Conservation (phyloP, 2,797 vertebrate genomes). For the Calcarius lapponicus region DNA sequence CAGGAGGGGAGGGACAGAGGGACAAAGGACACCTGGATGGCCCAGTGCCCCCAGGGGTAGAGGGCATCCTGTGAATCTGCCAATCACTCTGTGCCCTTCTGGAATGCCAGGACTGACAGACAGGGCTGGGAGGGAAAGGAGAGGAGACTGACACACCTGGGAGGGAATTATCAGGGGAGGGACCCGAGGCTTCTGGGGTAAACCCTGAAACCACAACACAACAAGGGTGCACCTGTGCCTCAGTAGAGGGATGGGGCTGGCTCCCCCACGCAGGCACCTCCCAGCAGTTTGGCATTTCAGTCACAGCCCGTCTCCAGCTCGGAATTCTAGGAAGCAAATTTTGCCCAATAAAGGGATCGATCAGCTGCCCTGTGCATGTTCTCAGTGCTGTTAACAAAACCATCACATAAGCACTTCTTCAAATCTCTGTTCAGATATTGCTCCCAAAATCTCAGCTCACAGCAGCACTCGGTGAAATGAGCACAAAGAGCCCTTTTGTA, state of each 20-base stretch:
- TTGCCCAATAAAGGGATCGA: constrained; percentile 42
- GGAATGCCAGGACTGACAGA: too few species aligned
- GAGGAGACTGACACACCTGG: too few species aligned
- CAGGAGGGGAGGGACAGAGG: too few species aligned
- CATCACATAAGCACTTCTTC: constrained; percentile 42
- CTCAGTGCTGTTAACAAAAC: constrained; percentile 48
- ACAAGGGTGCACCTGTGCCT: not conserved
- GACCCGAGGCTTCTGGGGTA: too few species aligned
- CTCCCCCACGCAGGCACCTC: not conserved
- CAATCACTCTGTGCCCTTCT: too few species aligned
- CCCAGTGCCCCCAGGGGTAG: too few species aligned
- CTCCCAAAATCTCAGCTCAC: not conserved
- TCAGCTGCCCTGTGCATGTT: constrained; percentile 32
- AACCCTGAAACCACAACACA: too few species aligned
- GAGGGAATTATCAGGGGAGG: too few species aligned
- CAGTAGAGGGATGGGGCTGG: not conserved
- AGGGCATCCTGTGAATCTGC: too few species aligned
- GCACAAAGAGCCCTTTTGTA: not conserved
- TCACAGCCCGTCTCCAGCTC: not conserved
- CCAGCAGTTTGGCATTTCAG: not conserved
- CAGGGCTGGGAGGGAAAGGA: too few species aligned
- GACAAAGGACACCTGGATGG: too few species aligned
- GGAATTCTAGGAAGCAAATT: constrained; percentile 26
- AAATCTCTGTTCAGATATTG: not conserved
- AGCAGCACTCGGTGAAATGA: not conserved